phyloP scores from a whole-genome alignment of 2,888 invertebrate species.

The Dione vanillae region DNA sequence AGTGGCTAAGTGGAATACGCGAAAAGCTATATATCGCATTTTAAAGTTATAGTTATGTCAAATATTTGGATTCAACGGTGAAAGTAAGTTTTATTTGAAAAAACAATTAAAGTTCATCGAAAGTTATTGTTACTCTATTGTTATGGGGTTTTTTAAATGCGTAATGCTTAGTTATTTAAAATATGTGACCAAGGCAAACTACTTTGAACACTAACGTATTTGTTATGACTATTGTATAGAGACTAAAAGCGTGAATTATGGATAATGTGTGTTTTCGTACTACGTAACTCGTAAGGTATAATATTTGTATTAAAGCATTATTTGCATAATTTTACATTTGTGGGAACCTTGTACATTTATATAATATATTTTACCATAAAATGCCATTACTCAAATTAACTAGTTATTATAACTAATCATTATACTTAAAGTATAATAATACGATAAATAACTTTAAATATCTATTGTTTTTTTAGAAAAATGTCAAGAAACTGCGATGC shows the following conservation, averaged over 20 bases:
- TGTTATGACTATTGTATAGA: background rate
- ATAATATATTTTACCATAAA: background rate
- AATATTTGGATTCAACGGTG: background rate
- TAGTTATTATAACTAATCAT: background rate
- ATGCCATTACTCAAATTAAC: too few relatives aligned
- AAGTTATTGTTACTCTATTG: slow-evolving; percentile 23
- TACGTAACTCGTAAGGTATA: slow-evolving; percentile 1
- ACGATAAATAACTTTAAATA: background rate
- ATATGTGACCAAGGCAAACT: slow-evolving; percentile 38
- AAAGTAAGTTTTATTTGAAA: slow-evolving; percentile 25
- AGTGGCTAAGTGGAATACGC: slow-evolving; percentile 15
- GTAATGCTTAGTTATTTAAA: slow-evolving; percentile 18
- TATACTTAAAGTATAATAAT: too few relatives aligned
- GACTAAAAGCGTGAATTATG: background rate
- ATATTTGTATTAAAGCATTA: background rate
- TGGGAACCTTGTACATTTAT: background rate
- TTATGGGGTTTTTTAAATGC: slow-evolving; percentile 9
- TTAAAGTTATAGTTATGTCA: background rate
- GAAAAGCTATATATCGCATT: background rate
- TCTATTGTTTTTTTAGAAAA: slow-evolving; percentile 56
- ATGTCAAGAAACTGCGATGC: slow-evolving; percentile 76
- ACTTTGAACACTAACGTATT: slow-evolving; percentile 35
- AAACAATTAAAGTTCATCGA: slow-evolving; percentile 5
- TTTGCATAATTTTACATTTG: background rate
- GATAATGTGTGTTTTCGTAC: background rate